Evolutionary conservation across 2,888 invertebrate species (phyloP).

Genomic region (Amphipyra tragopoginis): DNA sequence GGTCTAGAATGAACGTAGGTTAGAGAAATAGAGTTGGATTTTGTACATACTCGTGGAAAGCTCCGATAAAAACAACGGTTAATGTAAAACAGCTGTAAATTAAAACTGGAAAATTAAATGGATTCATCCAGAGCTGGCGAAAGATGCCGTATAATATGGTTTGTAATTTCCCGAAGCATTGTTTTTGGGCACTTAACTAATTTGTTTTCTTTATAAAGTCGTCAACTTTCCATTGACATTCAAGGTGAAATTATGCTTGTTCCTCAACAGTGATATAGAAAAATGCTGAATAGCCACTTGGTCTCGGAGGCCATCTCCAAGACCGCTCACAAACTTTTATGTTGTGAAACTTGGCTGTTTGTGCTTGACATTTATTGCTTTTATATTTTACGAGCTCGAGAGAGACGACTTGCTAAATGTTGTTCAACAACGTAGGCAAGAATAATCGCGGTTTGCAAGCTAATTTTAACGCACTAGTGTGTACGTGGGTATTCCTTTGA

Average conservation of each 20-base stretch:
- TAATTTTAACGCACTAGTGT: conserved; percentile 10
- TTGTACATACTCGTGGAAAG: conserved; percentile 17
- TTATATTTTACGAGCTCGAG: conserved; percentile 81
- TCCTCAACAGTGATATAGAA: conserved; percentile 71
- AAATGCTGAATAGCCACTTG: conserved; percentile 78
- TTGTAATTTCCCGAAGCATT: conserved; percentile 2
- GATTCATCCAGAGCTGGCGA: not conserved
- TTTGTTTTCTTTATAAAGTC: not conserved
- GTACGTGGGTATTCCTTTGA: not conserved
- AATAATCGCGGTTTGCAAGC: conserved; percentile 30
- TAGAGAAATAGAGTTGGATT: conserved; percentile 13
- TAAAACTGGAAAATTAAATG: not conserved
- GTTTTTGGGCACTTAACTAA: not conserved
- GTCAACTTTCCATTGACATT: conserved; percentile 6
- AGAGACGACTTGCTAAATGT: conserved; percentile 75
- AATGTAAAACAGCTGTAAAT: conserved; percentile 1
- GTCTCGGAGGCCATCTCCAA: conserved; percentile 69
- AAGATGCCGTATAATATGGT: not conserved
- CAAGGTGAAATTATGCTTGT: conserved; percentile 31
- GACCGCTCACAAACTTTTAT: conserved; percentile 81
- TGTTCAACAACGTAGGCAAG: conserved; percentile 63
- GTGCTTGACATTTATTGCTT: conserved; percentile 85
- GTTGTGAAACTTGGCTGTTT: conserved; percentile 84
- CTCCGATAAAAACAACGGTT: not conserved
- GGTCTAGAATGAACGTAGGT: not conserved